Conservation (phyloP, 2,113 vertebrate genomes). For the Hepsetus odoe region DNA sequence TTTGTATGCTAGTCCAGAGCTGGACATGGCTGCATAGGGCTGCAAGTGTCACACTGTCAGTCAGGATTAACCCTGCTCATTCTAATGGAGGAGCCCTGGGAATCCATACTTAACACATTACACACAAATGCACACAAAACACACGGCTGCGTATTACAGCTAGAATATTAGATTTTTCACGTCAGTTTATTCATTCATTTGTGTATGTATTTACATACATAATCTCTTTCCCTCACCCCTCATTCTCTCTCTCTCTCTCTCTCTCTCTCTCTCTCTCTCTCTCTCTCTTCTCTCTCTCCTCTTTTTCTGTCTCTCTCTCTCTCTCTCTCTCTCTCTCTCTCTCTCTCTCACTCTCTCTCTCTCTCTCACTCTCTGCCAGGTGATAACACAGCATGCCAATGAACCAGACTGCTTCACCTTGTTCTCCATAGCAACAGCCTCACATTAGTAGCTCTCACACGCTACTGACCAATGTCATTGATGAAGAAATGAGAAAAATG, state of each 20-base stretch:
- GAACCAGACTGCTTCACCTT: conserved; percentile 45
- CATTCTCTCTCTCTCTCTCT: no score
- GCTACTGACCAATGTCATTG: background rate
- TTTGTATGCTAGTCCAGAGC: background rate
- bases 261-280: no score
- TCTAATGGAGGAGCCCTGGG: conserved; percentile 9
- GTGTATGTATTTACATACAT: no score
- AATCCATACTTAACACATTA: conserved; percentile 8
- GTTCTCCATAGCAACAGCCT: conserved; percentile 53
- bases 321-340: background rate
- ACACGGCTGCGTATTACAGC: background rate
- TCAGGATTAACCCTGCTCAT: conserved; percentile 44
- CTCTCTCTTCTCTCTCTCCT: no score
- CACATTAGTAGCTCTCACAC: background rate
- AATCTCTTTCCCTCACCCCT: no score
- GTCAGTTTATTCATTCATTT: no score
- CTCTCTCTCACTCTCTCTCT: background rate
- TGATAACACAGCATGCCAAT: background rate
- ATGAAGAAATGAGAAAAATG: background rate
- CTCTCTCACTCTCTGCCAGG: background rate
- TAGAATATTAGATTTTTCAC: no score
- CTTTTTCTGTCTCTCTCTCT: no score
- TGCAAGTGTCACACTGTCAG: conserved; percentile 1
- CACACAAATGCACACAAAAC: background rate
- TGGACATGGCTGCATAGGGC: background rate